Conservation (phyloP, 1,140 invertebrate genomes). For the Drosophila sp. region DNA sequence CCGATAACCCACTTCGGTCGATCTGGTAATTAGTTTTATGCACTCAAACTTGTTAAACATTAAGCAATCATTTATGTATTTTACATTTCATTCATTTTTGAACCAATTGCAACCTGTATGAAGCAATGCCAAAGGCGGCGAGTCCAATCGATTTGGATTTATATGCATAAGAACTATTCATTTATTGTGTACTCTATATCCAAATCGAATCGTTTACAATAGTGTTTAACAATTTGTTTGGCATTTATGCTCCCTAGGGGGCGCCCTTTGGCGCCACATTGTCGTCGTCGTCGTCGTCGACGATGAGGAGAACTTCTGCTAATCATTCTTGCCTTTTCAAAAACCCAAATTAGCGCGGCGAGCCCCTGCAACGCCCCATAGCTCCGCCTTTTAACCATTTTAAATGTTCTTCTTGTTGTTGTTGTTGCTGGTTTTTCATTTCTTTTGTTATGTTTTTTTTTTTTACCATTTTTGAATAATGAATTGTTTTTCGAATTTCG, state of each 20-base stretch:
- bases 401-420: conserved; percentile 8
- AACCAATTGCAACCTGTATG: no score
- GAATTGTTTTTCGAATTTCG: conserved; percentile 62
- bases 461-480: conserved; percentile 59
- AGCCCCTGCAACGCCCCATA: conserved; percentile 70
- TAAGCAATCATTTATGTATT: no score
- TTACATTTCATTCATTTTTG: no score
- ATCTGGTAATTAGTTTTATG: no score
- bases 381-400: conserved; percentile 9
- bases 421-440: background rate
- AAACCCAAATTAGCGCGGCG: conserved; percentile 49
- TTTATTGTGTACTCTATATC: background rate
- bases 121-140: no score
- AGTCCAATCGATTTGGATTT: background rate
- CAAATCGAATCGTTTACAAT: conserved; percentile 47
- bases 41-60: no score
- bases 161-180: no score
- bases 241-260: conserved; percentile 52
- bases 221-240: conserved; percentile 66
- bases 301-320: conserved; percentile 9
- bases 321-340: conserved; percentile 25
- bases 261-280: conserved; percentile 62
- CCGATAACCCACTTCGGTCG: no score
- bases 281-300: conserved; percentile 16
- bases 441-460: background rate